Conservation (phyloP, 2,888 invertebrate species). For the Sinotaia quadrata region DNA sequence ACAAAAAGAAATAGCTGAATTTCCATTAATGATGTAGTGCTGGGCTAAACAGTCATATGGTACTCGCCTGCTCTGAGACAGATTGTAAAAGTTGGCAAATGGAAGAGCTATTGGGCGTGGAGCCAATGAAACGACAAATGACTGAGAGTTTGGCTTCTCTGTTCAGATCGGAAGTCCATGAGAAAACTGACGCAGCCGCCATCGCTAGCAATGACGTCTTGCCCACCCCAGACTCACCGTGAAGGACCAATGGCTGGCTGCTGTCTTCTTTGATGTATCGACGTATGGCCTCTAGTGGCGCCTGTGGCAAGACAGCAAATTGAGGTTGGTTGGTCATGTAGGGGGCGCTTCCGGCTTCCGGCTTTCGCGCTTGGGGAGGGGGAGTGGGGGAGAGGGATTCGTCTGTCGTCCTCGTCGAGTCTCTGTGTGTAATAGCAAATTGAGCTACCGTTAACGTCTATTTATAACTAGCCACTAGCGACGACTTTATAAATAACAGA, state of each 20-base stretch:
- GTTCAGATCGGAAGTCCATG: slow-evolving; percentile 43
- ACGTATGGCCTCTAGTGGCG: slow-evolving; percentile 41
- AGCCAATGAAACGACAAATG: slow-evolving; percentile 57
- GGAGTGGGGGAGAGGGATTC: no score
- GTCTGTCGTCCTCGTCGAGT: no score
- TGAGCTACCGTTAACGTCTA: no score
- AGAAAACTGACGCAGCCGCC: slow-evolving; percentile 47
- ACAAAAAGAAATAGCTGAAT: no score
- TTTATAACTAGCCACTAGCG: no score
- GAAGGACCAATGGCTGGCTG: slow-evolving; percentile 51
- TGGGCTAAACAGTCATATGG: neutral
- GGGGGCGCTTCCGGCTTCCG: neutral
- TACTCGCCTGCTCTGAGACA: slow-evolving; percentile 52
- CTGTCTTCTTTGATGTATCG: slow-evolving; percentile 46
- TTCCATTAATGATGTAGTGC: no score
- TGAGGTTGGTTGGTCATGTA: neutral
- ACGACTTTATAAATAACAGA: no score
- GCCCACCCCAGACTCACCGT: slow-evolving; percentile 63
- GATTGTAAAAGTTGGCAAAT: slow-evolving; percentile 52
- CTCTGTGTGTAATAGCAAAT: no score
- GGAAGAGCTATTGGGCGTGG: slow-evolving; percentile 59
- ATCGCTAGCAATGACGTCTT: slow-evolving; percentile 67
- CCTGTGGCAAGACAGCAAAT: slow-evolving; percentile 1
- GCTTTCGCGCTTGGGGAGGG: no score
- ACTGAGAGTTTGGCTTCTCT: slow-evolving; percentile 21